These are phyloP conservation scores for Poeciliopsis presidionis DNA, from an alignment of 2,797 vertebrate genomes.

Conservation along the genomic window DNA sequence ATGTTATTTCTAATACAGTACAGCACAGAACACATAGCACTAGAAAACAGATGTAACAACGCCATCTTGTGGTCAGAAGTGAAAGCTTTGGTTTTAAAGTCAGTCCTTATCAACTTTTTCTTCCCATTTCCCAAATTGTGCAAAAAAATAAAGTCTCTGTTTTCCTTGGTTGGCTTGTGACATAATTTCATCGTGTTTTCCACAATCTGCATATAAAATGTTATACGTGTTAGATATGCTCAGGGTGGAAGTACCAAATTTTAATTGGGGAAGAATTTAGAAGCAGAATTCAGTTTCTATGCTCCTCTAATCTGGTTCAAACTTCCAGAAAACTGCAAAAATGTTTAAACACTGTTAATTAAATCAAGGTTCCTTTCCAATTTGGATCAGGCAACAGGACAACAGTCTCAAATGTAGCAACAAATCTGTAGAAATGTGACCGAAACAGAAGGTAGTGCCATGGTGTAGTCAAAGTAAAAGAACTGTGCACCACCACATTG, in stretches of 20 bases:
- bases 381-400: not conserved
- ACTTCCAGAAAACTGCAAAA: not conserved
- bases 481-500: not conserved
- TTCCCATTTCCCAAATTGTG: not conserved
- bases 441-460: not conserved
- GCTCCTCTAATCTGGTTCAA: not conserved
- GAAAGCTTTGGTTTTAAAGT: not conserved
- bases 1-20: not conserved
- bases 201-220: not conserved
- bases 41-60: conserved; percentile 36
- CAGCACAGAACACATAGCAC: not conserved
- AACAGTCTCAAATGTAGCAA: not conserved
- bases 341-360: not conserved
- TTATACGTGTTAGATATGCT: not conserved
- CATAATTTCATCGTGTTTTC: not conserved
- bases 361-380: not conserved
- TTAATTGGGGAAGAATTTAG: not conserved
- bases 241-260: not conserved
- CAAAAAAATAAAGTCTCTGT: not conserved
- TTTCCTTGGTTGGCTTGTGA: not conserved
- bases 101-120: not conserved
- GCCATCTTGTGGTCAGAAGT: conserved; percentile 64
- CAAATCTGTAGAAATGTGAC: not conserved
- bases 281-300: not conserved
- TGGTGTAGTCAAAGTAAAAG: not conserved